Evolutionary conservation across 1,140 invertebrate genomes (phyloP), one percentile per base, ranked within the genome.

Genomic region (Anoplophora glabripennis): DNA sequence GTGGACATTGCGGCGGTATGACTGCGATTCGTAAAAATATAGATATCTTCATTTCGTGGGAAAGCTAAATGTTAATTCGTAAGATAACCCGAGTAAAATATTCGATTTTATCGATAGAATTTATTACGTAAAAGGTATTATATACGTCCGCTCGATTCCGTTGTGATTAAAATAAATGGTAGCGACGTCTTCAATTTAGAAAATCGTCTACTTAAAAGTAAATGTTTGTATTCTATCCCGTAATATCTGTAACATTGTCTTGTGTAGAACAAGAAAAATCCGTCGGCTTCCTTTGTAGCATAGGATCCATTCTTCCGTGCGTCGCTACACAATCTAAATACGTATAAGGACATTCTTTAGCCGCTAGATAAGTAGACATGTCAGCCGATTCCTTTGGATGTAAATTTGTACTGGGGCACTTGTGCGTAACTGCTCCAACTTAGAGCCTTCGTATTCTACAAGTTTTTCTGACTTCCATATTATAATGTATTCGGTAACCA

Each of bases 321-420:
- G 61, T 64, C 64, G 61, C 57, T 67, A 62, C 64, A 68, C 65
- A 70, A 71, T 72, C 70, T 68, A 70, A 70, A 72, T 72, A 72
- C 70, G 66, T 70, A 72, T 66, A 72, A 72, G 70, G 68, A 72
- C 70, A 72, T 72, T 72, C 70, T 70, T 72, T 70, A 68, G 67
- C 66, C 65, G 64, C 58, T 69, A 70, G 70, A 70, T 72, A 70
- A 68, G 70, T 69, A 69, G 70, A 63, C 70, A 72, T 66, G 70
- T 72, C 70, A 68, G 59, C 38, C 64, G 60, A 72, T 67, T 68
- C 70, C 70, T 72, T 72, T 70, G 68, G 70, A 72, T 72, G 70
- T 72, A 72, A 72, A 72, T 72, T 72, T 72, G 68, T 71, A 64
- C 62, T 67, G 61, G 63, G 67, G 64, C 65, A 67, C 61, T 67